Percentiles rank a stretch among this genome's conserved stretches.
Conservation (phyloP, 2,888 invertebrate genomes). For the Morpho achilles region DNA sequence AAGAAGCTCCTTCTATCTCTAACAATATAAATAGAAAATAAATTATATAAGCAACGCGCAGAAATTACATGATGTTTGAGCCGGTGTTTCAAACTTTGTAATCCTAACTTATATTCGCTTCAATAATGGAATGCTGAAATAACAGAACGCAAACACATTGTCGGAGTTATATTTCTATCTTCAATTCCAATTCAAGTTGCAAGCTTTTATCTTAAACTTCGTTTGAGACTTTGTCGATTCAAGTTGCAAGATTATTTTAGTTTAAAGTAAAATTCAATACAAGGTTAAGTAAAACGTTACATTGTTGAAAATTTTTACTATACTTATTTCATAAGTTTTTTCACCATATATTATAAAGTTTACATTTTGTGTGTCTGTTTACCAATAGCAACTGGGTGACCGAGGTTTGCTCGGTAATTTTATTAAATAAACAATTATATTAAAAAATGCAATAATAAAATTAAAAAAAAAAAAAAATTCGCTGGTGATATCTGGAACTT, state of each 20-base stretch:
- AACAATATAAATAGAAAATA: too few species aligned
- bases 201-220: slow-evolving; percentile 9
- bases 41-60: too few species aligned
- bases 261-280: slow-evolving; percentile 8
- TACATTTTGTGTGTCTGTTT: too few species aligned
- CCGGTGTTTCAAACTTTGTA: slow-evolving; percentile 18
- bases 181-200: slow-evolving; percentile 11
- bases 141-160: slow-evolving; percentile 16
- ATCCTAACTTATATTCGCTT: slow-evolving; percentile 21
- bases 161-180: slow-evolving; percentile 23
- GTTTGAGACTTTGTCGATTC: slow-evolving; percentile 12
- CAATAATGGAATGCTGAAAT: slow-evolving; percentile 23
- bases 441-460: too few species aligned
- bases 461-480: too few species aligned
- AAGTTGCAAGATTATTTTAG: slow-evolving; percentile 8
- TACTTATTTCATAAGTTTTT: background rate
- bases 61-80: background rate
- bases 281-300: background rate
- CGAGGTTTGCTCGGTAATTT: too few species aligned
- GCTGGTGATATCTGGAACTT: too few species aligned
- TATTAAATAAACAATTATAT: too few species aligned
- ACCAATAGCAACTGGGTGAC: too few species aligned
- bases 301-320: background rate
- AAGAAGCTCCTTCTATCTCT: too few species aligned
- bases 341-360: background rate